Evolutionary conservation across 2,113 vertebrate species (phyloP), one percentile per base, ranked within the genome.

Genomic region (Stictonetta naevosa): DNA sequence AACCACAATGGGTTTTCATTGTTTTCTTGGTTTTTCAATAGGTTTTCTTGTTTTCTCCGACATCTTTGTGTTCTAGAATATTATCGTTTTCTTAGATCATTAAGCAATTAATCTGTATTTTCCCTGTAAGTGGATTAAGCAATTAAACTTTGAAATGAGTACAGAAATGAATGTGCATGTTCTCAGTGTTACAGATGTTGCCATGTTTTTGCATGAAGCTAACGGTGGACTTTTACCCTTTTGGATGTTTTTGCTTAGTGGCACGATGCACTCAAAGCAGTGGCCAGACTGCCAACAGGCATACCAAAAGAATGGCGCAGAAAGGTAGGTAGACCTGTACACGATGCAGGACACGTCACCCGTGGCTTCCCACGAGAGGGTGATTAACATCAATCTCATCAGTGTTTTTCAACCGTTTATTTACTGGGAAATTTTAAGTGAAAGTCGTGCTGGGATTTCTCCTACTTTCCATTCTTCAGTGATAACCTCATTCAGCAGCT

Each of bases 291-390:
- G 29, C 99, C 99, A 0, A 99, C 99, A 29, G 99, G 99, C 64
- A 98, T 99, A 82, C 99, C 99, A 2, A 99, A 99, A 93, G 99
- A 99, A 38, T 99, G 99, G 99, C 98, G 99, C 85, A 99, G 98
- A 95, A 99, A 98, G 98, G 99, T 99, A 95, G 94, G 87, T 81
- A 44, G 23, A 46, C 23, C 31, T 83, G 12, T 22, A 5, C 10
- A 1, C 44, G 34, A 64, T 22, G 64, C 64, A 79, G 68, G 25
- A 50, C 18, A 1, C 21, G 5, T 7, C 77, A 34, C 21, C 64
- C 86, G 13, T 50, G 62, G 10, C 78, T 77, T 84, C 48, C 68
- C 50, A 89, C 46, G 22, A 21, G 11, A 40, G 62, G 73, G 25
- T 46, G 26, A 4, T 73, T n/a, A 60, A 69, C 38, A 21, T 64